Conservation (phyloP, 92 coral and sea anemone genomes). For the Bergia puertoricense region DNA sequence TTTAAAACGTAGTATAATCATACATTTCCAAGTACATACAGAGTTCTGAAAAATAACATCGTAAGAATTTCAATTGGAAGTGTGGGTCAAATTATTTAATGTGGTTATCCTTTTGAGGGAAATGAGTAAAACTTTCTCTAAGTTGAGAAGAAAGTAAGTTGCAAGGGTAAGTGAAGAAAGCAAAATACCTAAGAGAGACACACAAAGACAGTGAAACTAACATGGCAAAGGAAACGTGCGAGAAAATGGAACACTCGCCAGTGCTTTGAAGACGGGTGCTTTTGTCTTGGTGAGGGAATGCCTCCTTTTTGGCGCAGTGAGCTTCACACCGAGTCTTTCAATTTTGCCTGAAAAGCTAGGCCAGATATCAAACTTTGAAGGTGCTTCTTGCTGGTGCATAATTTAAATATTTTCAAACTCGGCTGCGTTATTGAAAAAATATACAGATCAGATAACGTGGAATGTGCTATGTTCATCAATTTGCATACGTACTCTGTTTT, state of each 20-base stretch:
- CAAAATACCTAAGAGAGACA: neutral
- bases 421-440: neutral
- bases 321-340: neutral
- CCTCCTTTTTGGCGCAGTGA: neutral
- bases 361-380: too few relatives aligned
- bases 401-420: neutral
- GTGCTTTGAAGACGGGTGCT: neutral
- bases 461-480: neutral
- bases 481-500: neutral
- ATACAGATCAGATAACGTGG: neutral
- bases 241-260: neutral
- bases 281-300: neutral
- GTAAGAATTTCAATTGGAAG: too few relatives aligned
- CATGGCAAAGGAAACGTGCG: neutral
- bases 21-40: too few relatives aligned
- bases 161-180: too few relatives aligned
- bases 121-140: too few relatives aligned
- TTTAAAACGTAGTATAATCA: too few relatives aligned
- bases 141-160: too few relatives aligned
- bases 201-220: neutral
- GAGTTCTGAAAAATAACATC: too few relatives aligned
- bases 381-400: neutral
- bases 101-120: too few relatives aligned
- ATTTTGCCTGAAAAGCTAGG: neutral
- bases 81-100: too few relatives aligned